Evolutionary conservation across 2,888 invertebrate species (phyloP).

Genomic region (Heteromurus nitidus): DNA sequence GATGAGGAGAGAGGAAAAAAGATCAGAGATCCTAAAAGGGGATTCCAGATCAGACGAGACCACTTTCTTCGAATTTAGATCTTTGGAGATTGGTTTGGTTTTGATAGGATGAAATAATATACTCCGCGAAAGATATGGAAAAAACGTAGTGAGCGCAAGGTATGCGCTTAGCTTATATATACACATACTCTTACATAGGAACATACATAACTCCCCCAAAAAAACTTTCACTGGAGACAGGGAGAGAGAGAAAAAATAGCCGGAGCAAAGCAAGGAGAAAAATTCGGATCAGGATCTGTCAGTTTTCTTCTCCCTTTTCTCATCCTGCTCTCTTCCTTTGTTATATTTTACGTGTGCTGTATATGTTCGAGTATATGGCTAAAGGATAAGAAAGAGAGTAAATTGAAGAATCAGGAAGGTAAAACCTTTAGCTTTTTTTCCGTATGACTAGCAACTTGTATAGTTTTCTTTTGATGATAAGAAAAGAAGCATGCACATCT

Average conservation of each 20-base stretch:
- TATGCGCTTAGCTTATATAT: neutral
- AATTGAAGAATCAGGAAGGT: conserved; percentile 38
- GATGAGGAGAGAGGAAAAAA: no score
- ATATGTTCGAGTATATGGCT: neutral
- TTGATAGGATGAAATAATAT: conserved; percentile 47
- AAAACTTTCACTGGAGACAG: no score
- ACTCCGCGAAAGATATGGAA: conserved; percentile 2
- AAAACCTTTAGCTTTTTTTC: conserved; percentile 23
- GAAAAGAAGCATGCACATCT: neutral
- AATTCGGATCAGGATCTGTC: conserved; percentile 61
- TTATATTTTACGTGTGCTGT: conserved; percentile 19
- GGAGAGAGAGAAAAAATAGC: conserved; percentile 15
- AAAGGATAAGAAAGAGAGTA: conserved; percentile 1
- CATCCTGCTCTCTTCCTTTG: conserved; percentile 15
- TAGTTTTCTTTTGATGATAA: neutral
- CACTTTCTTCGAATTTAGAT: conserved; percentile 53
- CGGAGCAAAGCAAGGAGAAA: conserved; percentile 54
- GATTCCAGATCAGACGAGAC: conserved; percentile 41
- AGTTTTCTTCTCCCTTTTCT: conserved; percentile 42
- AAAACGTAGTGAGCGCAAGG: conserved; percentile 2
- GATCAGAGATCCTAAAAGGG: conserved; percentile 28
- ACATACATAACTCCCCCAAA: neutral
- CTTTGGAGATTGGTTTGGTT: conserved; percentile 52
- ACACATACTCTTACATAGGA: neutral
- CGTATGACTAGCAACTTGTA: conserved; percentile 18